Conservation (phyloP, 2,113 vertebrate species). For the Scartelaos histophorus region DNA sequence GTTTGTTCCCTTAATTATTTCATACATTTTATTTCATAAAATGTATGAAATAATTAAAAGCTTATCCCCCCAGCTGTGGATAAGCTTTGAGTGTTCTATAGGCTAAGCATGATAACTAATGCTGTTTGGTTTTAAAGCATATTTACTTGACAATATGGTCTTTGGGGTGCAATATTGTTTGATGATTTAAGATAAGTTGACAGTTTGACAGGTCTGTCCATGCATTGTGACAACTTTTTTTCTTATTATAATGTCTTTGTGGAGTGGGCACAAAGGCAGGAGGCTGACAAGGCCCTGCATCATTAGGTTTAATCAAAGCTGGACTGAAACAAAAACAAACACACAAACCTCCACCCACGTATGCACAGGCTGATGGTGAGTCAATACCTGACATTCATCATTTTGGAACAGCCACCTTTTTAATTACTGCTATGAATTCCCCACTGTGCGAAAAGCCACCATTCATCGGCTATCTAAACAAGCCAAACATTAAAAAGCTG, state of each 20-base stretch:
- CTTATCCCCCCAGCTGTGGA: too few relatives aligned
- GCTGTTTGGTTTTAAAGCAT: not conserved
- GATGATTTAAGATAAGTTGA: not conserved
- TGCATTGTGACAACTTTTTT: conserved; percentile 28
- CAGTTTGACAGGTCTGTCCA: conserved; percentile 19
- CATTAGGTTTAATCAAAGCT: conserved; percentile 60
- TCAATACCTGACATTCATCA: conserved; percentile 74
- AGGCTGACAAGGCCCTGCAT: conserved; percentile 40
- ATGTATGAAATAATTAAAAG: too few relatives aligned
- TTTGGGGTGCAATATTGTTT: conserved; percentile 1
- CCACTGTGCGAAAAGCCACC: conserved; percentile 41
- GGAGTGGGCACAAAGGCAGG: conserved; percentile 47
- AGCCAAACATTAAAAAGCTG: conserved; percentile 3
- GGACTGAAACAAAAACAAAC: conserved; percentile 36
- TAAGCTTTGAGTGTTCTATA: not conserved
- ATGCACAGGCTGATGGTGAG: conserved; percentile 45
- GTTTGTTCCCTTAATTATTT: not conserved
- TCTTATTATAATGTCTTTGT: conserved; percentile 40
- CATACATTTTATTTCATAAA: not conserved
- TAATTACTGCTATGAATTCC: conserved; percentile 75
- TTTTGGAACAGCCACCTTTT: conserved; percentile 61
- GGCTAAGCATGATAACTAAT: not conserved
- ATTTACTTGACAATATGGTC: conserved; percentile 6
- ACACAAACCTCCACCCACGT: conserved; percentile 7
- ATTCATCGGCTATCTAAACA: conserved; percentile 48